Conservation (phyloP, 2,113 vertebrate genomes). For the Etheostoma spectabile region DNA sequence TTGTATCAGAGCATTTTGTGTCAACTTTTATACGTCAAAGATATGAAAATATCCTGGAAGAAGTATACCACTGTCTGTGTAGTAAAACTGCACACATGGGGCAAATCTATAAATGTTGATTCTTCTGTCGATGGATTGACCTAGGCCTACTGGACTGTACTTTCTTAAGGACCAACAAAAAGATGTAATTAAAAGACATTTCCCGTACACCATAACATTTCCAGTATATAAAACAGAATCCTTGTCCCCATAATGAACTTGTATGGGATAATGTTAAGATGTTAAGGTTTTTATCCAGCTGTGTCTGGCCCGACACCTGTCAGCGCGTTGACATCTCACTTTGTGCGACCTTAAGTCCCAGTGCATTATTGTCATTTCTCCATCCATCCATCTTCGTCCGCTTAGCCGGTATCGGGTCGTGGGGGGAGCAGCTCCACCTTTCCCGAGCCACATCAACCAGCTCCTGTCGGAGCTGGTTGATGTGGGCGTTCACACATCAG, state of each 20-base stretch:
- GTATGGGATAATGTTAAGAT: slow-evolving; percentile 20
- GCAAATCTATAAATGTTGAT: neutral
- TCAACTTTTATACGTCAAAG: too few relatives aligned
- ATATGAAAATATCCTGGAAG: neutral
- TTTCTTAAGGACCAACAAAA: neutral
- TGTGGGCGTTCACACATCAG: too few relatives aligned
- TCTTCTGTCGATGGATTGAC: neutral
- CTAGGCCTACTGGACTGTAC: too few relatives aligned
- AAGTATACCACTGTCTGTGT: too few relatives aligned
- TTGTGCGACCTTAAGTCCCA: slow-evolving; percentile 16
- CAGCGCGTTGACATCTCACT: slow-evolving; percentile 46
- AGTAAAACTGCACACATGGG: neutral
- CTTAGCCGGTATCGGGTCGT: too few relatives aligned
- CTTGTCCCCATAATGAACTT: slow-evolving; percentile 7
- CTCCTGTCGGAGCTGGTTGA: too few relatives aligned
- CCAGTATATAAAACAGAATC: neutral
- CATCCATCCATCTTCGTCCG: too few relatives aligned
- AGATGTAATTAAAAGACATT: too few relatives aligned
- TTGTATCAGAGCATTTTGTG: neutral
- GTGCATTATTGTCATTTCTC: slow-evolving; percentile 21
- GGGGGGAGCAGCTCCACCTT: too few relatives aligned
- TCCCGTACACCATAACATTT: neutral
- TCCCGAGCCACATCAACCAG: too few relatives aligned
- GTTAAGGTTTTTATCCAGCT: neutral
- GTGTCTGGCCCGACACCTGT: too few relatives aligned